These are phyloP conservation scores for Antrozous pallidus DNA, from an alignment of 2,797 vertebrate species.

Conservation along the genomic window DNA sequence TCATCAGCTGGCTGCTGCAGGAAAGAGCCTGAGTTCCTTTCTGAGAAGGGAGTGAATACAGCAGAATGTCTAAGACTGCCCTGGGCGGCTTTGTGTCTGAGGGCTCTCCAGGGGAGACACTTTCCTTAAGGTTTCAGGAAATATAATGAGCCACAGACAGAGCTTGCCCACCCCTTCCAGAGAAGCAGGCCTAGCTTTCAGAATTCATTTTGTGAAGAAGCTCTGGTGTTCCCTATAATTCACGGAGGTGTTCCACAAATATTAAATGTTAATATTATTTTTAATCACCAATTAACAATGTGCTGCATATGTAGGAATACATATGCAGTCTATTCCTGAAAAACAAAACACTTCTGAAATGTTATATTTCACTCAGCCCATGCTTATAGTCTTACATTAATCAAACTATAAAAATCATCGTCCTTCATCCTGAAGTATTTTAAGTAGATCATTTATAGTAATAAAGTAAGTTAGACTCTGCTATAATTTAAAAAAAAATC, in stretches of 20 bases:
- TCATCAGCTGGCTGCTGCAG: not conserved
- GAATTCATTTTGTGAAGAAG: not conserved
- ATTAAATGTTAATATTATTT: not conserved
- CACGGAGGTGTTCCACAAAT: not conserved
- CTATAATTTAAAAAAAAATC: not conserved
- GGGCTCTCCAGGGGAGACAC: not conserved
- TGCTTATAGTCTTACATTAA: not conserved
- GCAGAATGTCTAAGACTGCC: not conserved
- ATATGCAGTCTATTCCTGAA: not conserved
- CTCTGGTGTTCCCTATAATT: not conserved
- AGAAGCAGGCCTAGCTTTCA: not conserved
- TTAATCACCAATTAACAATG: not conserved
- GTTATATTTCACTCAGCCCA: not conserved
- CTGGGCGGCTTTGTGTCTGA: too few relatives aligned
- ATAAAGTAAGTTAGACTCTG: not conserved
- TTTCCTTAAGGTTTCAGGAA: not conserved
- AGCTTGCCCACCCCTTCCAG: not conserved
- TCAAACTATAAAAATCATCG: not conserved
- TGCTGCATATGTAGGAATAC: not conserved
- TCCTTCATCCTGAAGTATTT: not conserved
- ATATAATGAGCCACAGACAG: not conserved
- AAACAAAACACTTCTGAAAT: not conserved
- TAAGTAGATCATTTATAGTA: not conserved
- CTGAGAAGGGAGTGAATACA: fast-evolving
- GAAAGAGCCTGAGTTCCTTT: not conserved